These are phyloP conservation scores for Dryobota labecula DNA, from an alignment of 2,888 invertebrate genomes.

Conservation along the genomic window DNA sequence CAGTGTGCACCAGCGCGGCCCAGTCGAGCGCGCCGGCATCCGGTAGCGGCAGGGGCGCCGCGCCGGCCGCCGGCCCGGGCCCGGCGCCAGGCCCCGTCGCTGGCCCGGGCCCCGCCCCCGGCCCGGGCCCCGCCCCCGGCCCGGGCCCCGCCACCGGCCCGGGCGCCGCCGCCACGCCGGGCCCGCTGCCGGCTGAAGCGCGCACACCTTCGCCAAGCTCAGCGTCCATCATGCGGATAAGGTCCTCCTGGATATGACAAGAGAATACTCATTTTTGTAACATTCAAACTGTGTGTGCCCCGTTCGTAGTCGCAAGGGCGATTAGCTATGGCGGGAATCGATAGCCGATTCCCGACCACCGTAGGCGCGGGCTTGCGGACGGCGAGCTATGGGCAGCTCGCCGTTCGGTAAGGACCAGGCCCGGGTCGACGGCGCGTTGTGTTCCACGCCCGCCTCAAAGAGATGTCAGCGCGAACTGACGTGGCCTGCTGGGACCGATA, in stretches of 20 bases:
- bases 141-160: too few species aligned
- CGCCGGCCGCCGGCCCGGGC: slow-evolving; percentile 48
- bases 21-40: slow-evolving; percentile 94
- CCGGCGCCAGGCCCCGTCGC: slow-evolving; percentile 73
- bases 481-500: too few species aligned
- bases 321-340: too few species aligned
- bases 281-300: neutral
- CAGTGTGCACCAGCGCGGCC: slow-evolving; percentile 95
- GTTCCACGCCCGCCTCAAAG: too few species aligned
- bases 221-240: slow-evolving; percentile 96
- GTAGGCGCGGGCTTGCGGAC: too few species aligned
- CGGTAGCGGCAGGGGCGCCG: slow-evolving; percentile 90
- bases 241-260: slow-evolving; percentile 92
- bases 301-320: too few species aligned
- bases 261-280: neutral
- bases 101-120: slow-evolving; percentile 89
- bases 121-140: slow-evolving; percentile 53
- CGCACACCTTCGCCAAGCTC: slow-evolving; percentile 89
- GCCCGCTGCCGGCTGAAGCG: slow-evolving; percentile 66
- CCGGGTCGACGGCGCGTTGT: too few species aligned
- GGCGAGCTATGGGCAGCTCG: too few species aligned
- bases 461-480: too few species aligned
- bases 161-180: slow-evolving; percentile 55
- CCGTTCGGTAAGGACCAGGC: too few species aligned
- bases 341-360: too few species aligned